Evolutionary conservation across 2,888 invertebrate species (phyloP).

Genomic region (Electrophaes corylata): DNA sequence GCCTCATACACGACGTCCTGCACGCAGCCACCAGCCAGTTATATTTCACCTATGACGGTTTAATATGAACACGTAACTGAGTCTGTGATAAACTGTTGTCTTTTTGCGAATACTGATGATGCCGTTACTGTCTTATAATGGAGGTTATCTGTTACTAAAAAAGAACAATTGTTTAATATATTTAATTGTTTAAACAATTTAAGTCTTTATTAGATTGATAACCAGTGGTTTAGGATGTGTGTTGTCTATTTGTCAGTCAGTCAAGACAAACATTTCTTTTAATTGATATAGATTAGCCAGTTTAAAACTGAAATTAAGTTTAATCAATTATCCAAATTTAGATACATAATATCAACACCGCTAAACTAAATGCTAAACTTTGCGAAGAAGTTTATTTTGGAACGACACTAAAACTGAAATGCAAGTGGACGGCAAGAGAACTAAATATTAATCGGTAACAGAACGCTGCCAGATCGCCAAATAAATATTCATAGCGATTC

Average conservation of each 20-base stretch:
- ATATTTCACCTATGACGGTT: conserved; percentile 43
- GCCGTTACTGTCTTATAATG: neutral
- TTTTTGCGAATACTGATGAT: conserved; percentile 20
- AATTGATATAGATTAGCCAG: too few relatives aligned
- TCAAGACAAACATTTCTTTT: too few relatives aligned
- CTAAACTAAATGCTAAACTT: neutral
- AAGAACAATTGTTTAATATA: too few relatives aligned
- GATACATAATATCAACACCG: too few relatives aligned
- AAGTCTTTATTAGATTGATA: too few relatives aligned
- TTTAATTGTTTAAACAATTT: too few relatives aligned
- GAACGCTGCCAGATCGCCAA: conserved; percentile 27
- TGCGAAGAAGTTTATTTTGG: conserved; percentile 13
- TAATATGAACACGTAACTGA: conserved; percentile 39
- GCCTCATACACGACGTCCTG: conserved; percentile 68
- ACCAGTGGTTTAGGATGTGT: too few relatives aligned
- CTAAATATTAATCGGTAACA: conserved; percentile 29
- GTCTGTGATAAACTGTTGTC: conserved; percentile 30
- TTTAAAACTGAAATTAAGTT: too few relatives aligned
- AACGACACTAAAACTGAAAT: conserved; percentile 14
- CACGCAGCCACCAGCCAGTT: conserved; percentile 56
- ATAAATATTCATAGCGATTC: conserved; percentile 29
- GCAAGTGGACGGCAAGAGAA: conserved; percentile 24
- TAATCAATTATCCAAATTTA: too few relatives aligned
- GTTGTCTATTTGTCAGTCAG: too few relatives aligned
- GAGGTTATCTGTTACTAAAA: too few relatives aligned